Evolutionary conservation across 2,797 vertebrate genomes (phyloP).

Genomic region (Bovichtus variegatus): DNA sequence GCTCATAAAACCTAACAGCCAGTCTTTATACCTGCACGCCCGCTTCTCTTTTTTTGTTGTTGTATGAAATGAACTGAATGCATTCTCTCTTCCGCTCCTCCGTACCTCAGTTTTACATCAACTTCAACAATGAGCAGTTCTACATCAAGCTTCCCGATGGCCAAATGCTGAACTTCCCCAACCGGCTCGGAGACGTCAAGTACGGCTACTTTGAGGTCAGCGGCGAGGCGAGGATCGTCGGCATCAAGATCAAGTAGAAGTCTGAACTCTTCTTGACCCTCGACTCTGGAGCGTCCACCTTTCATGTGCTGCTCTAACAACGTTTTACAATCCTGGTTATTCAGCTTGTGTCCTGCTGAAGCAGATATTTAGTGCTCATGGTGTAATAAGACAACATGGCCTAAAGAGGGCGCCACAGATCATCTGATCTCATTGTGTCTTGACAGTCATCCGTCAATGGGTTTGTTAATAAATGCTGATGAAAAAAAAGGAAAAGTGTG

Average conservation of each 20-base stretch:
- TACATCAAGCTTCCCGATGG: constrained; percentile 83
- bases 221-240: constrained; percentile 68
- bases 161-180: constrained; percentile 82
- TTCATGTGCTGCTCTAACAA: constrained; percentile 17
- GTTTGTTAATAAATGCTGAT: constrained; percentile 56
- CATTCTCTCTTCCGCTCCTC: background rate
- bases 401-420: constrained; percentile 58
- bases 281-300: background rate
- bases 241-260: constrained; percentile 80
- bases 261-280: background rate
- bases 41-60: background rate
- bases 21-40: background rate
- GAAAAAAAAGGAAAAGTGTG: background rate
- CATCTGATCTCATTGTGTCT: background rate
- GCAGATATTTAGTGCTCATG: too few species aligned
- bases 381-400: constrained; percentile 30
- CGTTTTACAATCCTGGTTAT: constrained; percentile 3
- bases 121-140: constrained; percentile 79
- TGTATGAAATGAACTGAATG: background rate
- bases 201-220: constrained; percentile 76
- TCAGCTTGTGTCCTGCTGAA: background rate
- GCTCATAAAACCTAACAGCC: constrained; percentile 31
- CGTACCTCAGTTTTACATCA: constrained; percentile 74
- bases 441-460: background rate
- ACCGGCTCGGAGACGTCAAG: constrained; percentile 82